A percentile compares a stretch with the other conserved stretches of the same genome.
These are phyloP conservation scores for Octomys mimax DNA, from an alignment of 2,797 vertebrate species.

Conservation along the genomic window DNA sequence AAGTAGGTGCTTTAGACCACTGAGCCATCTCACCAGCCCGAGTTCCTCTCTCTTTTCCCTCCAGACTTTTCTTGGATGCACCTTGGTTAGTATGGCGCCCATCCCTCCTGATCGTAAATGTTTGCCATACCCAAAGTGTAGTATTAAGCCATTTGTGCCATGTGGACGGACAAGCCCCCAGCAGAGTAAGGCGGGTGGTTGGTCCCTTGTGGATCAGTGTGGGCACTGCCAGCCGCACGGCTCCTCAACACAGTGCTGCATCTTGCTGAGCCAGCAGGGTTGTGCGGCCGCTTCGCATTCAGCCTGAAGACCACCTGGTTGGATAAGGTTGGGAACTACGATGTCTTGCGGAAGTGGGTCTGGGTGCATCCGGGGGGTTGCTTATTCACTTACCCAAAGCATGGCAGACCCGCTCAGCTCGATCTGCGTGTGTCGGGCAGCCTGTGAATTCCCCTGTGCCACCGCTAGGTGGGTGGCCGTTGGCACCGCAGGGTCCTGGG, in stretches of 20 bases:
- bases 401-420: background rate
- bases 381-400: background rate
- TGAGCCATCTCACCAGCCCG: no score
- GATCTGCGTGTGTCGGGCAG: background rate
- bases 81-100: background rate
- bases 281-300: background rate
- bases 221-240: background rate
- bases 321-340: rapidly evolving
- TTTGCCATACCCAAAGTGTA: background rate
- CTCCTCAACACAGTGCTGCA: background rate
- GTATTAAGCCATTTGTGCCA: background rate
- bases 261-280: background rate
- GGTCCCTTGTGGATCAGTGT: rapidly evolving
- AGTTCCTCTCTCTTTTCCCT: background rate
- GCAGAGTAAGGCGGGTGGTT: background rate
- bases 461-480: background rate
- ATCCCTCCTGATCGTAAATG: background rate
- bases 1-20: no score
- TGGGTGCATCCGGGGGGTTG: background rate
- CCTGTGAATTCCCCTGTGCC: background rate
- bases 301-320: background rate
- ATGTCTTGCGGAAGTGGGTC: background rate
- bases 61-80: background rate
- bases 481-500: background rate
- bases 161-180: background rate